phyloP scores from a whole-genome alignment of 2,888 invertebrate genomes.

The Diaperis boleti region DNA sequence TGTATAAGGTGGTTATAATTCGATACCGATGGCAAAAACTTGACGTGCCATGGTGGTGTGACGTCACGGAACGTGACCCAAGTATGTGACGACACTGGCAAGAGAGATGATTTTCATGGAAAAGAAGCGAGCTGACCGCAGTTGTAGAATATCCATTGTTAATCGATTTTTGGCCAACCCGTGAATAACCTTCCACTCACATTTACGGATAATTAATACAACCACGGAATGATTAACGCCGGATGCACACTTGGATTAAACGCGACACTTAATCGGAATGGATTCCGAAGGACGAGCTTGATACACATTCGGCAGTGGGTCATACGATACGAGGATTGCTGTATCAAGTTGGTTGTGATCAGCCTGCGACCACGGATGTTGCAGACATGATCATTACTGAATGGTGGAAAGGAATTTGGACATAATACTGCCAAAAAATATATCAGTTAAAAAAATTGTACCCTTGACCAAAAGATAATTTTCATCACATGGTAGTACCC shows the following conservation, averaged over 20 bases:
- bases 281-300: slow-evolving; percentile 11
- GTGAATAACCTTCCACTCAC: slow-evolving; percentile 25
- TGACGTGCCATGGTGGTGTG: slow-evolving; percentile 25
- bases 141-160: slow-evolving; percentile 12
- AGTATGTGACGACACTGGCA: slow-evolving; percentile 20
- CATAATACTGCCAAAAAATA: no score
- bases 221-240: slow-evolving; percentile 17
- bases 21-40: slow-evolving; percentile 32
- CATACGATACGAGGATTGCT: slow-evolving; percentile 1
- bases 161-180: slow-evolving; percentile 24
- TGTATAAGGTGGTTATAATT: slow-evolving; percentile 34
- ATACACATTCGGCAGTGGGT: slow-evolving; percentile 4
- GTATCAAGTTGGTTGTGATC: no score
- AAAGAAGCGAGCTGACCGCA: slow-evolving; percentile 10
- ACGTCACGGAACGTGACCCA: slow-evolving; percentile 35
- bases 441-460: no score
- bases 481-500: no score
- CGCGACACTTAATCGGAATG: slow-evolving; percentile 1
- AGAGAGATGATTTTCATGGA: slow-evolving; percentile 22
- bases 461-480: no score
- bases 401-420: no score
- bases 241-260: slow-evolving; percentile 23
- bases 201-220: slow-evolving; percentile 27
- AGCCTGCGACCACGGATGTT: no score
- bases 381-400: no score